phyloP scores from a whole-genome alignment of 2,113 vertebrate genomes.

The Anoplopoma fimbria region DNA sequence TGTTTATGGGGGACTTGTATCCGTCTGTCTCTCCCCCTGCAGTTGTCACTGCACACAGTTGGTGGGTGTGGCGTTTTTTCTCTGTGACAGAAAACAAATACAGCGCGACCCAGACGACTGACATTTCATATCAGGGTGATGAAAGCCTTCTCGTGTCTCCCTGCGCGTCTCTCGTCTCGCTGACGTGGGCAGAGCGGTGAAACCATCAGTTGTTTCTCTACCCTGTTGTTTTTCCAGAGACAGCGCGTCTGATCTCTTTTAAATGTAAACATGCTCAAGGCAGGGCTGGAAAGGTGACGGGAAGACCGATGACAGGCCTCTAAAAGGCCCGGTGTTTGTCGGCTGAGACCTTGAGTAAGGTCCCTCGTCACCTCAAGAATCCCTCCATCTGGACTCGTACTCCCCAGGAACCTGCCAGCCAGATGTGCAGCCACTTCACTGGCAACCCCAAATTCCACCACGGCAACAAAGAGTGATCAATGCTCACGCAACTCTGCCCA shows the following conservation, averaged over 20 bases:
- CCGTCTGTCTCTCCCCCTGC: conserved; percentile 50
- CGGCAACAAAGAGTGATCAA: conserved; percentile 36
- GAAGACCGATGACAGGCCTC: conserved; percentile 60
- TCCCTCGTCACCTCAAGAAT: conserved; percentile 45
- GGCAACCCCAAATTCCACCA: conserved; percentile 64
- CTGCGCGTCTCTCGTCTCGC: conserved; percentile 12
- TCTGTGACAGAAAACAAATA: conserved; percentile 67
- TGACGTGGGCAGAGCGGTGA: conserved; percentile 37
- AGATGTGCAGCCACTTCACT: conserved; percentile 74
- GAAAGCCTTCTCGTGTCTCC: conserved; percentile 38
- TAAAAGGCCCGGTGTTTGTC: conserved; percentile 51
- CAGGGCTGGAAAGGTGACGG: conserved; percentile 57
- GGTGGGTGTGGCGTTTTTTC: conserved; percentile 61
- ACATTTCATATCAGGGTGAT: conserved; percentile 56
- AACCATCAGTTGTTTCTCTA: conserved; percentile 30
- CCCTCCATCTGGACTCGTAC: conserved; percentile 45
- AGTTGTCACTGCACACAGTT: conserved; percentile 63
- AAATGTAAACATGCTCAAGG: conserved; percentile 64
- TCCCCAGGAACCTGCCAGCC: conserved; percentile 66
- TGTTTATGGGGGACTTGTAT: conserved; percentile 56
- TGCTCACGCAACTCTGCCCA: conserved; percentile 40
- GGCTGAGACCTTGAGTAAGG: conserved; percentile 24
- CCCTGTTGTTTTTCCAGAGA: conserved; percentile 41
- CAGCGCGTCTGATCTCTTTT: conserved; percentile 48
- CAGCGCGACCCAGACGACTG: conserved; percentile 51